Conservation (phyloP, 2,888 invertebrate species). For the Nyleta sp. region DNA sequence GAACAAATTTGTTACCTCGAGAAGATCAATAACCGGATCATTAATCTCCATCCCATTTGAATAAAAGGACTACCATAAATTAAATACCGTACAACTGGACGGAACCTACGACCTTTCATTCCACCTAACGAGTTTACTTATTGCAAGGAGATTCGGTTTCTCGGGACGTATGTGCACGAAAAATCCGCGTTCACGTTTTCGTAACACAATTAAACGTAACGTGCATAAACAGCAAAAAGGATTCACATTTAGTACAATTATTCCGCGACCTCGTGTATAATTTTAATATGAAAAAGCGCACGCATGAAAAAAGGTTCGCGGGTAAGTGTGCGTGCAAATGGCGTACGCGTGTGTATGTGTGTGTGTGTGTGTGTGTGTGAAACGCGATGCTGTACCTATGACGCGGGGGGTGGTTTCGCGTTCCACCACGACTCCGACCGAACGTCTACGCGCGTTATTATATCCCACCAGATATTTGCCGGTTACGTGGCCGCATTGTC, state of each 20-base stretch:
- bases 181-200: conserved; percentile 20
- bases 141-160: not conserved
- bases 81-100: no score
- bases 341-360: conserved; percentile 66
- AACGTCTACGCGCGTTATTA: conserved; percentile 77
- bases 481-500: conserved; percentile 76
- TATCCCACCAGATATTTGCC: conserved; percentile 71
- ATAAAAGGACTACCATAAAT: no score
- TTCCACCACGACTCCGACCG: conserved; percentile 72
- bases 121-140: not conserved
- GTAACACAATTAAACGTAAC: conserved; percentile 47
- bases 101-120: not conserved
- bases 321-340: not conserved
- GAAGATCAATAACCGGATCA: no score
- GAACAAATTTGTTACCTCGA: no score
- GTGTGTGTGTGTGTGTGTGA: conserved; percentile 68
- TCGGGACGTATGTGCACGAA: conserved; percentile 13
- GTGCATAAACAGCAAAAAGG: conserved; percentile 41
- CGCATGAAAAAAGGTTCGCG: no score
- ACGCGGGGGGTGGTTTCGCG: conserved; percentile 62
- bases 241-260: conserved; percentile 40
- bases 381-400: no score
- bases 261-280: conserved; percentile 34
- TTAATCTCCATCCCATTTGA: no score
- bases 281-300: conserved; percentile 38